Conservation (phyloP, 2,888 invertebrate genomes). For the Apodemia hepburni region DNA sequence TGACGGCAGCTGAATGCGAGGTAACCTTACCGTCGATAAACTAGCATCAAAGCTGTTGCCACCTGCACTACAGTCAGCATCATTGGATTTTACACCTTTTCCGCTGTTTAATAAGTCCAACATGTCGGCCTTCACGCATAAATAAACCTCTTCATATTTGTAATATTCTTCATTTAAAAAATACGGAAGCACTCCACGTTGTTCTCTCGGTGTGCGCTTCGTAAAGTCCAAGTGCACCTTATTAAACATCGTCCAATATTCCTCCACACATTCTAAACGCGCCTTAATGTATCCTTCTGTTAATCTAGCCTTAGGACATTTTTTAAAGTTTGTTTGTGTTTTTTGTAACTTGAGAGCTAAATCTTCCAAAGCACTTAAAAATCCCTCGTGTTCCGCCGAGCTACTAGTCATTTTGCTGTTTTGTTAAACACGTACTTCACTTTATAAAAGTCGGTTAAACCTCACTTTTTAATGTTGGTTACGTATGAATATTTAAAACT, state of each 20-base stretch:
- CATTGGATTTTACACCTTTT: not conserved
- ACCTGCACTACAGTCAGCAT: not conserved
- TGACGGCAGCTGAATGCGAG: not conserved
- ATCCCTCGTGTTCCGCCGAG: no score
- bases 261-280: not conserved
- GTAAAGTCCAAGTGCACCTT: no score
- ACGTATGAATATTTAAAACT: no score
- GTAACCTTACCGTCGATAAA: not conserved
- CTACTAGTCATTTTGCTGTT: no score
- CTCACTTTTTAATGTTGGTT: no score
- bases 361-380: not conserved
- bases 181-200: no score
- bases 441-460: no score
- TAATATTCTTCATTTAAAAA: no score
- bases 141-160: not conserved
- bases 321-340: not conserved
- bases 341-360: constrained; percentile 9
- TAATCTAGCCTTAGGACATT: not conserved
- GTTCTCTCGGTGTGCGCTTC: no score
- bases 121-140: not conserved
- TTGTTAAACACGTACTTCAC: no score
- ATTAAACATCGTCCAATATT: not conserved
- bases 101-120: not conserved
- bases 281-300: not conserved
- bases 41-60: not conserved